Conservation (phyloP, 2,888 invertebrate genomes). For the Andrena chrysosceles region DNA sequence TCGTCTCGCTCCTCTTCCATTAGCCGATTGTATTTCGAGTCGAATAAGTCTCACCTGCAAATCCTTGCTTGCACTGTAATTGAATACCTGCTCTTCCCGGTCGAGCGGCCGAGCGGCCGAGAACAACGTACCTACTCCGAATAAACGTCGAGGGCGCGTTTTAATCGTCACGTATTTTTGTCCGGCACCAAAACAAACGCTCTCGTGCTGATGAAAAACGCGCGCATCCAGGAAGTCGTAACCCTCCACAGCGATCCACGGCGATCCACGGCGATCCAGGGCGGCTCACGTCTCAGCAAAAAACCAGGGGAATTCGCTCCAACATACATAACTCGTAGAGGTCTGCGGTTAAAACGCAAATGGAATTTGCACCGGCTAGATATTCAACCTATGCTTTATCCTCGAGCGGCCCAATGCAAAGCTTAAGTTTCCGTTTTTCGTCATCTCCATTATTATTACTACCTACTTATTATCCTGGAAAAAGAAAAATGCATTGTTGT, state of each 20-base stretch:
- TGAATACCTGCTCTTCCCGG: slow-evolving; percentile 36
- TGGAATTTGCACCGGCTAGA: slow-evolving; percentile 6
- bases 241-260: too few relatives aligned
- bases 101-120: not conserved
- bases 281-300: not conserved
- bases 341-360: not conserved
- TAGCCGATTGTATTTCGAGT: slow-evolving; percentile 79
- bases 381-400: not conserved
- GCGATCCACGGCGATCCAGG: too few relatives aligned
- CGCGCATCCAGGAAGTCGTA: too few relatives aligned
- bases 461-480: slow-evolving; percentile 21
- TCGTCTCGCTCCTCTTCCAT: slow-evolving; percentile 70
- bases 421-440: slow-evolving; percentile 13
- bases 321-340: not conserved
- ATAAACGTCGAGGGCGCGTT: slow-evolving; percentile 15
- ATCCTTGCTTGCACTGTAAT: slow-evolving; percentile 73
- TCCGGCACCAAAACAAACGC: not conserved
- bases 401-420: not conserved
- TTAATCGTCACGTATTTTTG: slow-evolving; percentile 39
- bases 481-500: not conserved
- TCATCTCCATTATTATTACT: slow-evolving; percentile 45
- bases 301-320: not conserved
- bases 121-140: not conserved
- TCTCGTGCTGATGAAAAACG: slow-evolving; percentile 30
- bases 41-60: slow-evolving; percentile 75